Percentiles rank a stretch among this genome's conserved stretches.
Conservation (phyloP, 2,888 invertebrate species). For the Timema podura region DNA sequence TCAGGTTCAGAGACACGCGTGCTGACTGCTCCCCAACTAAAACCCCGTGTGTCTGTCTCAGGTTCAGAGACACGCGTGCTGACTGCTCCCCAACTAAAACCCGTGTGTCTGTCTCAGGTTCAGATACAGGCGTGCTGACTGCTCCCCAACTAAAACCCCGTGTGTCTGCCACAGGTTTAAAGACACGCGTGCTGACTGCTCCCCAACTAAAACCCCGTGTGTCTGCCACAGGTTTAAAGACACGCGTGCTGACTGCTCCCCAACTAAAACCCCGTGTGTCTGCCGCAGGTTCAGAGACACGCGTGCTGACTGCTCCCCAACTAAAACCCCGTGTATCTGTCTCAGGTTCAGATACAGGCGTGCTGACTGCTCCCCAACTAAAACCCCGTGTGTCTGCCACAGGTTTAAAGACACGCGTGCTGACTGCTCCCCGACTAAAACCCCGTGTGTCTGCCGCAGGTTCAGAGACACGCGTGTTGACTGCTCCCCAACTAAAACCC, state of each 20-base stretch:
- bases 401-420: slow-evolving; percentile 70
- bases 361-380: too few relatives aligned
- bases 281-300: slow-evolving; percentile 76
- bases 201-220: neutral
- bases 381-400: slow-evolving; percentile 21
- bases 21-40: too few relatives aligned
- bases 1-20: slow-evolving; percentile 76
- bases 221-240: slow-evolving; percentile 62
- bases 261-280: neutral
- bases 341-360: slow-evolving; percentile 69
- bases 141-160: neutral
- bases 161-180: slow-evolving; percentile 55
- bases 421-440: too few relatives aligned
- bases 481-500: too few relatives aligned
- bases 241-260: slow-evolving; percentile 45
- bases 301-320: too few relatives aligned
- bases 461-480: slow-evolving; percentile 66
- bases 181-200: slow-evolving; percentile 52
- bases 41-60: slow-evolving; percentile 40
- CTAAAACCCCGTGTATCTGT: neutral
- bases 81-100: too few relatives aligned
- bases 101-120: slow-evolving; percentile 54
- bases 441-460: slow-evolving; percentile 45
- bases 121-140: slow-evolving; percentile 52
- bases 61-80: slow-evolving; percentile 70